phyloP scores from a whole-genome alignment of 2,797 vertebrate species.

The Myiotriccus ornatus region DNA sequence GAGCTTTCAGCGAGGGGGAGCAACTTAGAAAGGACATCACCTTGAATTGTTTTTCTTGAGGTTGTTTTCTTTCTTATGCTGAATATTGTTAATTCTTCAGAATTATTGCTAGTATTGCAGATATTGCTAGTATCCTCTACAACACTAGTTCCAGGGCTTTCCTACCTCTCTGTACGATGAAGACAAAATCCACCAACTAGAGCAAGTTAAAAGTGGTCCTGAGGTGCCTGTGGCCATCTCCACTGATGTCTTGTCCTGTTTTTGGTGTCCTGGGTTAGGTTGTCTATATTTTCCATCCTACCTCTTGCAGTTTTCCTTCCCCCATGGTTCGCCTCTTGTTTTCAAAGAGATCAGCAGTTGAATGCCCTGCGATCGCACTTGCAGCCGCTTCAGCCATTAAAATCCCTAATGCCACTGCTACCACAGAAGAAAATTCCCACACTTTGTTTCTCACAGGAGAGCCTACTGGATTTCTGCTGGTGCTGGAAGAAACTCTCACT shows the following conservation, averaged over 20 bases:
- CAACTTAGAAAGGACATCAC: not conserved
- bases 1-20: not conserved
- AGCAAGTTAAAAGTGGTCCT: not conserved
- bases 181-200: not conserved
- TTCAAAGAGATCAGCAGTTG: not conserved
- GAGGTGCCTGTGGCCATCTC: not conserved
- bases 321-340: not conserved
- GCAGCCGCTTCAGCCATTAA: not conserved
- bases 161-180: not conserved
- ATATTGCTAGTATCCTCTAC: not conserved
- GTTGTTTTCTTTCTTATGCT: not conserved
- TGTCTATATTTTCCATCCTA: not conserved
- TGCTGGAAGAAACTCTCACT: not conserved
- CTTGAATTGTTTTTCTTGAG: not conserved
- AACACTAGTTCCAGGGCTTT: not conserved
- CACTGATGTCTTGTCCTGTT: not conserved
- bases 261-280: not conserved
- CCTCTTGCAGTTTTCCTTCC: not conserved
- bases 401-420: not conserved
- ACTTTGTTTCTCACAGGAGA: not conserved
- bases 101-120: not conserved
- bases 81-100: not conserved
- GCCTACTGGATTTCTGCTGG: not conserved
- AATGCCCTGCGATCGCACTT: not conserved
- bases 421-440: not conserved